Base-by-base conservation (phyloP, 2,888 invertebrate species). In the Augiades crinisus region DNA sequence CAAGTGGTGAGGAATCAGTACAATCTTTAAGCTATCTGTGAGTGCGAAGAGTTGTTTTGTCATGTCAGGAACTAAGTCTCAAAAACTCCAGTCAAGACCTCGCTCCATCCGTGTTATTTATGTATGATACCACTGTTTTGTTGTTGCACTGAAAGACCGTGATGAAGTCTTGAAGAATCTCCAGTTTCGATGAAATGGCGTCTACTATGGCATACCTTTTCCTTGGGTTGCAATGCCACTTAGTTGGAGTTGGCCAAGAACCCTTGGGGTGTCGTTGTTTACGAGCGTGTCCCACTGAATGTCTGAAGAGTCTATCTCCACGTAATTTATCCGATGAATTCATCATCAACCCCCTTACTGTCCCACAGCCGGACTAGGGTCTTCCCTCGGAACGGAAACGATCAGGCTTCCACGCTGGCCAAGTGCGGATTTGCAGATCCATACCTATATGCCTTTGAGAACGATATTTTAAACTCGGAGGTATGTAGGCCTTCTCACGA, bases 61-160 rank as follows among this genome's bases (percentile, higher is more conserved):
- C 16, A 54, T 1, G 53, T 21, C 6, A 62, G 45, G 0, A 63
- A 54, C 1, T 8, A n/a, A n/a, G n/a, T n/a, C n/a, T n/a, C n/a
- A n/a, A n/a, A n/a, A n/a, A n/a, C n/a, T n/a, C n/a, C n/a, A n/a
- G 19, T 1, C 5, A 13, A 0, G 63, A 65, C 17, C 37, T 52
- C 3, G 62, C 64, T 27, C 64, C 63, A 1, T 63, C 64, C 47
- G 62, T 60, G 22, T 63, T 63, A 5, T 46, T 56, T 34, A 65
- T 55, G 37, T 61, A 64, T 0, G 63, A 43, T 5, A 65, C 51
- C 0, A 63, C 61, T 0, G 64, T 64, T 17, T 31, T 47, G 52
- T 61, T 64, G 63, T 64, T 63, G 31, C 54, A 58, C 36, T 65
- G 63, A 8, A 62, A n/a, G 0, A 64, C 27, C 1, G 60, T 17